These are phyloP conservation scores for Cyprinella venusta DNA, from an alignment of 2,797 vertebrate genomes.

Conservation along the genomic window DNA sequence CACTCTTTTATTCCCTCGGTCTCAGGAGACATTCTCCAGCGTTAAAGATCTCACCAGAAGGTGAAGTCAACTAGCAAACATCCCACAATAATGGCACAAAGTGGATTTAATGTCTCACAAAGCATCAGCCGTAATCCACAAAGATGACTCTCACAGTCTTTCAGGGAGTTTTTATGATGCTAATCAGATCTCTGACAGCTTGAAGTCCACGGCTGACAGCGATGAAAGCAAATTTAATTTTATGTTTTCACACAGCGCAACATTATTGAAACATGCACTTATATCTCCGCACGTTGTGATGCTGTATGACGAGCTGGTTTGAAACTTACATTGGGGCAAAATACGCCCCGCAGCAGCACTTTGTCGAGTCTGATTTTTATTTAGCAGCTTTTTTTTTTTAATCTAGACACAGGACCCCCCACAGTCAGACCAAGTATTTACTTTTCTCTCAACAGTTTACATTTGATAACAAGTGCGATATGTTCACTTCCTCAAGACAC, in stretches of 20 bases:
- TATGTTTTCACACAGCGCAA: slow-evolving; percentile 27
- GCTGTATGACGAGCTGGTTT: neutral
- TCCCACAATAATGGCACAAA: slow-evolving; percentile 68
- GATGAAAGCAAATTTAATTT: slow-evolving; percentile 34
- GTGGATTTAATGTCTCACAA: slow-evolving; percentile 76
- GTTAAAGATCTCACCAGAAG: slow-evolving; percentile 74
- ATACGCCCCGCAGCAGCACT: neutral
- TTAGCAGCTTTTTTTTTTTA: slow-evolving; percentile 9
- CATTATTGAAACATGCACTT: slow-evolving; percentile 34
- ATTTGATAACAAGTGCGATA: slow-evolving; percentile 47
- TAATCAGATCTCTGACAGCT: slow-evolving; percentile 61
- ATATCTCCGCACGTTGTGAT: neutral
- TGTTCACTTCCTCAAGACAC: slow-evolving; percentile 32
- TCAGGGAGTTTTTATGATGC: slow-evolving; percentile 56
- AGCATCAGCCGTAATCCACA: slow-evolving; percentile 72
- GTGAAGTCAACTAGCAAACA: slow-evolving; percentile 80
- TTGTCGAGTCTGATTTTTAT: slow-evolving; percentile 22
- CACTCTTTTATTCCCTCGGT: slow-evolving; percentile 70
- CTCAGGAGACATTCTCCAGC: slow-evolving; percentile 64
- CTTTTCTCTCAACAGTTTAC: slow-evolving; percentile 45
- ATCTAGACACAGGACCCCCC: slow-evolving; percentile 37
- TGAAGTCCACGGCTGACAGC: slow-evolving; percentile 60
- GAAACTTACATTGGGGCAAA: neutral
- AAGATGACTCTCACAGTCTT: slow-evolving; percentile 66
- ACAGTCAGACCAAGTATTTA: slow-evolving; percentile 40